Percentiles rank a stretch among this genome's conserved stretches.
Conservation (phyloP, 2,113 vertebrate species). For the Halcyon senegalensis region DNA sequence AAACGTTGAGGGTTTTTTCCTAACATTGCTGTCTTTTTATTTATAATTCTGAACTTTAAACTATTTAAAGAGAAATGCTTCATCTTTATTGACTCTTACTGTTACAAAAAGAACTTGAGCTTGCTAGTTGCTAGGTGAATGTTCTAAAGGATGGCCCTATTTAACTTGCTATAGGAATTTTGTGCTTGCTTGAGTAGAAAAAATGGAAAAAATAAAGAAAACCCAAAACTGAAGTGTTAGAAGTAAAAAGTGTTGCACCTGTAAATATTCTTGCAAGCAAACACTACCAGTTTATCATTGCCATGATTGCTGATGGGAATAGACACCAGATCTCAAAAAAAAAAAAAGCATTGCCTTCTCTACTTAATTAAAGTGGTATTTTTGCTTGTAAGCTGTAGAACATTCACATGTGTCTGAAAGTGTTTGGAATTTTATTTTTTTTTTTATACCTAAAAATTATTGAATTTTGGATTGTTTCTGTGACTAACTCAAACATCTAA, state of each 20-base stretch:
- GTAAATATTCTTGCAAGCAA: neutral
- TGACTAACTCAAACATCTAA: neutral
- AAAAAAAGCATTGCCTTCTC: neutral
- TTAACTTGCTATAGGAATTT: neutral
- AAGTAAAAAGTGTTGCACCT: neutral
- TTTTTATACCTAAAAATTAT: neutral
- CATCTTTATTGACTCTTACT: neutral
- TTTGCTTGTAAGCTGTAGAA: neutral
- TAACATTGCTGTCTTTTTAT: neutral
- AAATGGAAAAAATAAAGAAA: neutral
- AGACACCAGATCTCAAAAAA: neutral
- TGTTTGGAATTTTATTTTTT: neutral
- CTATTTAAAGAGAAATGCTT: neutral
- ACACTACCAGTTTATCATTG: neutral
- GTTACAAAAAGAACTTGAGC: neutral
- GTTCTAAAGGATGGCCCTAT: neutral
- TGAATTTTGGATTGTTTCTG: neutral
- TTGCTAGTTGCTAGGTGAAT: neutral
- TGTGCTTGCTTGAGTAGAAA: neutral
- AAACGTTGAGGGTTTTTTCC: neutral
- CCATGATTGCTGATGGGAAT: neutral
- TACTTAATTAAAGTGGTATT: neutral
- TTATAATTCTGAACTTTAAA: neutral
- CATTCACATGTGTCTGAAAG: neutral
- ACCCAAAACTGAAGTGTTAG: neutral